These are phyloP conservation scores for Cervus canadensis DNA, from an alignment of 2,113 vertebrate genomes.

Conservation along the genomic window DNA sequence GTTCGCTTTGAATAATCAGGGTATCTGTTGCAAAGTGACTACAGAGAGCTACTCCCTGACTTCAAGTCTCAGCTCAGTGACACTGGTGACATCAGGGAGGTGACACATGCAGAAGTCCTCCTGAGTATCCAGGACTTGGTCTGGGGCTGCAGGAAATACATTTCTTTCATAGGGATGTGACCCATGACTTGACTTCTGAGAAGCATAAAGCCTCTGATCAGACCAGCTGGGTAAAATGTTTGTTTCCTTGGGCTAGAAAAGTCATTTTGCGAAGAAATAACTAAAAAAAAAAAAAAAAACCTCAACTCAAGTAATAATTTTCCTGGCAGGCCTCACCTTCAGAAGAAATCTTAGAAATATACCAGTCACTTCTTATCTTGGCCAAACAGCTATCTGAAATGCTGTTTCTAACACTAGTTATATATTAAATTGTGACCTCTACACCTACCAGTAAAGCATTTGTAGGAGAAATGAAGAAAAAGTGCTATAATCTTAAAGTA, in stretches of 20 bases:
- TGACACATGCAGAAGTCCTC: neutral
- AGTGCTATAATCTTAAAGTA: neutral
- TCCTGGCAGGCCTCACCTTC: neutral
- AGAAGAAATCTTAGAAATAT: neutral
- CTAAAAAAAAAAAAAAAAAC: neutral
- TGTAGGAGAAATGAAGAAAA: constrained; percentile 11
- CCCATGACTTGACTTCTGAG: neutral
- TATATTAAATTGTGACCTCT: neutral
- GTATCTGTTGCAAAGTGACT: neutral
- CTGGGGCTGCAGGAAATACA: neutral
- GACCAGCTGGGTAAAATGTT: neutral
- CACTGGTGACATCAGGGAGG: neutral
- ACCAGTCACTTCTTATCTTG: constrained; percentile 17
- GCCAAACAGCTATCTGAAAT: neutral
- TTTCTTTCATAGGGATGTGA: neutral
- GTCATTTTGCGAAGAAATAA: neutral
- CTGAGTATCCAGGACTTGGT: neutral
- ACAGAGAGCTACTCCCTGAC: neutral
- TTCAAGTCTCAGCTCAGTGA: neutral
- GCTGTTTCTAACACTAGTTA: neutral
- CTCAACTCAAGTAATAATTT: neutral
- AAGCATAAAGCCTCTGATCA: neutral
- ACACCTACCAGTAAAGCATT: neutral
- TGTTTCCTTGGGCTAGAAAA: neutral
- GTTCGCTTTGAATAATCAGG: neutral